Evolutionary conservation across 2,797 vertebrate genomes (phyloP).

Genomic region (Gymnopithys bicolor): DNA sequence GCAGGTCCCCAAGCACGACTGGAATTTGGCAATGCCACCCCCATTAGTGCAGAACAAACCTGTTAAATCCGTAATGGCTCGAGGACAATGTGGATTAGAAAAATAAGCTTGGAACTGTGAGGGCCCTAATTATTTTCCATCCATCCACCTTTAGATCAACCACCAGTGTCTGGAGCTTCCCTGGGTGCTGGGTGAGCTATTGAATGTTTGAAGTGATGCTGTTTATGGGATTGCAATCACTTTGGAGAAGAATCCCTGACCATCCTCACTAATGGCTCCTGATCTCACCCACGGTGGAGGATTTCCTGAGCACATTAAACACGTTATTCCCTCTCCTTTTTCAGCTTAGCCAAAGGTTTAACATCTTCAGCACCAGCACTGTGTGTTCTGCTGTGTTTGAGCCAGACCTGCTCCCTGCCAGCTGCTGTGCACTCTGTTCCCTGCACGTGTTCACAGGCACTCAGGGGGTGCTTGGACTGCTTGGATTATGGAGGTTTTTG

Average conservation of each 20-base stretch:
- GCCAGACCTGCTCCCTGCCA: neutral
- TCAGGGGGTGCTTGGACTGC: neutral
- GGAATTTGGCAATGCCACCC: neutral
- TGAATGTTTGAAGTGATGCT: neutral
- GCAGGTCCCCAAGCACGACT: neutral
- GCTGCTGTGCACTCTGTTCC: neutral
- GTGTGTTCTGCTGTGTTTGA: neutral
- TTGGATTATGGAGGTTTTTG: fast-evolving
- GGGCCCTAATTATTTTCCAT: conserved; percentile 13
- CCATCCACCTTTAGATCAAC: neutral
- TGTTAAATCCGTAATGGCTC: neutral
- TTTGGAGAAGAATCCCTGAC: conserved; percentile 13
- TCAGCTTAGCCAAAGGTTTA: conserved; percentile 17
- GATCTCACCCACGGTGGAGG: neutral
- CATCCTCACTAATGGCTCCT: conserved; percentile 29
- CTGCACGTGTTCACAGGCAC: neutral
- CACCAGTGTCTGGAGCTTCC: neutral
- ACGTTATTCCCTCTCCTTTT: conserved; percentile 41
- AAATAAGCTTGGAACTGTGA: neutral
- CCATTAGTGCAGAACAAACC: neutral
- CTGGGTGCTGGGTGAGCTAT: neutral
- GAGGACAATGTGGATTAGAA: neutral
- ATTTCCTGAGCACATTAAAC: conserved; percentile 44
- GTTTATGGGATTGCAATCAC: conserved; percentile 36
- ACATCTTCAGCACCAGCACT: neutral